phyloP scores from a whole-genome alignment of 92 coral and sea anemone genomes.

The Parazoanthus atlanticus region DNA sequence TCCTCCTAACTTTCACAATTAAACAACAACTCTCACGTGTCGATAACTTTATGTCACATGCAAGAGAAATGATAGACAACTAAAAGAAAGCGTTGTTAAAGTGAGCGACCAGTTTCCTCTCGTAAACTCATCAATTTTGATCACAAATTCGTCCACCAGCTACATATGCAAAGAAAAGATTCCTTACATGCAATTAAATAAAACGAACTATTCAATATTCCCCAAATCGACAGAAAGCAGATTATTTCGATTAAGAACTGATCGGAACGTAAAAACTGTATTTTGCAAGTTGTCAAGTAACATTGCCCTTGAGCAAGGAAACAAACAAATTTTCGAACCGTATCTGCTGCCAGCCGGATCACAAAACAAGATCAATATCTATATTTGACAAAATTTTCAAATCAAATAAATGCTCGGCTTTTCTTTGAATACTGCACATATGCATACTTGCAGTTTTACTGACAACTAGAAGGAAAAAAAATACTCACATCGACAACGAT shows the following conservation, averaged over 20 bases:
- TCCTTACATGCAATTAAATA: no score
- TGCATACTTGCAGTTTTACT: background rate
- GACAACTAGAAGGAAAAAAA: background rate
- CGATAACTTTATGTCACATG: slow-evolving; percentile 1
- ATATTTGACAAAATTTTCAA: background rate
- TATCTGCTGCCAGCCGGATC: background rate
- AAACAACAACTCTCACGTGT: slow-evolving; percentile 18
- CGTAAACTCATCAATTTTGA: background rate
- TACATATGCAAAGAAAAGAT: background rate
- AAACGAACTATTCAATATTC: background rate
- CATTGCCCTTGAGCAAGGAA: background rate
- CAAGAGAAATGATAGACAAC: background rate
- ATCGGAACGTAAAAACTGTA: background rate
- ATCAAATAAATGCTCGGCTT: background rate
- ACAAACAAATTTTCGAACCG: background rate
- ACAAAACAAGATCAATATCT: background rate
- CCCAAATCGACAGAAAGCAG: background rate
- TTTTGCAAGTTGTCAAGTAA: background rate
- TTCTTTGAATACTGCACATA: background rate
- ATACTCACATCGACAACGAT: background rate
- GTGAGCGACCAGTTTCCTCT: background rate
- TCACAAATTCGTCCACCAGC: background rate
- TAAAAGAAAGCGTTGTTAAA: background rate
- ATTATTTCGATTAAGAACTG: background rate
- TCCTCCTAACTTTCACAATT: slow-evolving; percentile 4